Percentiles rank a stretch among this genome's conserved stretches.
These are phyloP conservation scores for Vidua chalybeata DNA, from an alignment of 2,113 vertebrate genomes.

Conservation along the genomic window DNA sequence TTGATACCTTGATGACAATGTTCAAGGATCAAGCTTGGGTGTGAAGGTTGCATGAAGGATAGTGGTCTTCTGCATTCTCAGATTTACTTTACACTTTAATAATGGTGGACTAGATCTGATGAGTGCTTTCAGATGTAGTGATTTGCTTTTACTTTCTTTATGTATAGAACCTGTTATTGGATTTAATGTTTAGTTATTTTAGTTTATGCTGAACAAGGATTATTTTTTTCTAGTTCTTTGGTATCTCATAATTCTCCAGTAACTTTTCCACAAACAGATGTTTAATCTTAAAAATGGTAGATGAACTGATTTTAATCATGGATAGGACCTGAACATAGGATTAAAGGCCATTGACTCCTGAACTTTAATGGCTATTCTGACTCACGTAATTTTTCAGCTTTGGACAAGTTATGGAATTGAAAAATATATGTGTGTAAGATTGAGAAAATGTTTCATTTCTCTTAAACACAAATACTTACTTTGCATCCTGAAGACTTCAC, in stretches of 20 bases:
- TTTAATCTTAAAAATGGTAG: neutral
- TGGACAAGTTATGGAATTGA: neutral
- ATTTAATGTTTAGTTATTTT: neutral
- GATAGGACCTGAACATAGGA: neutral
- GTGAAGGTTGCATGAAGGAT: neutral
- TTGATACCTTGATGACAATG: accelerated
- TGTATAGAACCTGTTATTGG: neutral
- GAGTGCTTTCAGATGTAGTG: neutral
- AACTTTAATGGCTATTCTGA: neutral
- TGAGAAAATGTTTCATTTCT: neutral
- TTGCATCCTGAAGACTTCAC: neutral
- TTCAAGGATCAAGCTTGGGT: neutral
- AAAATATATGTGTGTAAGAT: neutral
- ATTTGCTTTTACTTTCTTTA: neutral
- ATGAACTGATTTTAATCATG: neutral
- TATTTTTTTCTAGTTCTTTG: neutral
- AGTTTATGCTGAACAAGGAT: neutral
- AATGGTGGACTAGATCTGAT: neutral
- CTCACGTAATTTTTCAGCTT: neutral
- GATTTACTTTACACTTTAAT: neutral
- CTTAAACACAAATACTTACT: neutral
- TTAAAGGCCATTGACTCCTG: neutral
- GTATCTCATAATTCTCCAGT: neutral
- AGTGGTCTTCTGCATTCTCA: neutral
- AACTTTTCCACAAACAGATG: neutral